Evolutionary conservation across 2,113 vertebrate species (phyloP), one percentile per base, ranked within the genome.

Genomic region (Triplophysa siluroides): DNA sequence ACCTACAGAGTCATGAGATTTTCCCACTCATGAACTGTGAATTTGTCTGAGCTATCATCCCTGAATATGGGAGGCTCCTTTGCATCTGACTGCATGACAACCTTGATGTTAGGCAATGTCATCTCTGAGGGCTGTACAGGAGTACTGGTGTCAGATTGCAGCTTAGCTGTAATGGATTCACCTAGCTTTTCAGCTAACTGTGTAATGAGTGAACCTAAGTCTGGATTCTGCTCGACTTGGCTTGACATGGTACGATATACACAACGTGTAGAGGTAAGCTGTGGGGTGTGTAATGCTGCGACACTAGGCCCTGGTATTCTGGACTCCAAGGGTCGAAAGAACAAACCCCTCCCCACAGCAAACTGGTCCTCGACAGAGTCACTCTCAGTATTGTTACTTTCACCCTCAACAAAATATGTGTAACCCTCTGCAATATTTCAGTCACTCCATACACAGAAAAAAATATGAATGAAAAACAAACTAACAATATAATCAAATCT

Each of bases 21-120:
- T 18, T 81, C 79, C 82, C 79, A 83, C 24, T 86, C 67, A 61
- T 83, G 68, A 11, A 79, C 56, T 16, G 81, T 71, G 9, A 71
- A 9, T 41, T 73, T 79, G 29, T 86, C 82, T 19, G 61, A 56
- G 10, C 66, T 69, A 73, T 83, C 73, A 33, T 74, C 81, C 61
- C 64, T 52, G 45, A 81, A 78, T 29, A 18, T 21, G 5, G 75
- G 81, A 3, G 78, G 69, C 26, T 81, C 81, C 60, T 23, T 83
- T 33, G 41, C 78, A 43, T 80, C 82, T 11, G 76, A 45, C 56
- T 74, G 79, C 1, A 87, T 21, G 13, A 84, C 67, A 18, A 81
- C 26, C 26, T 26, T 26, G 26, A 26, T 2, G 26, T 26, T 26
- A 26, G 26, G 26, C 26, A 26, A 26, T 26, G 26, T 26, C 26